Percentiles rank a stretch among this genome's conserved stretches.
Evolutionary conservation across 2,797 vertebrate genomes (phyloP).

Genomic region (Falco berigora): DNA sequence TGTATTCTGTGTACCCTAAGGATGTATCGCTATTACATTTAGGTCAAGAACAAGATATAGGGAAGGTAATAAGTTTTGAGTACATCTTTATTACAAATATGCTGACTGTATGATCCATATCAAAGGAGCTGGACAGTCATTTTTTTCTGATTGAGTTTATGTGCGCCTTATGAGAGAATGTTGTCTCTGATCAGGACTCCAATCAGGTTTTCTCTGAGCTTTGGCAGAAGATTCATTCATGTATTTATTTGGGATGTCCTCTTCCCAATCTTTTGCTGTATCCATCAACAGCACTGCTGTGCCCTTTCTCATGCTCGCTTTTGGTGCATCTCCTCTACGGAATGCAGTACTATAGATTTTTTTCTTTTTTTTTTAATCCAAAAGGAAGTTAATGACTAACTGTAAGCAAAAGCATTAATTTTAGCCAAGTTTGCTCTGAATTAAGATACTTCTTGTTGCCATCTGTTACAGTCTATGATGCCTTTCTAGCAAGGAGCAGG

Average conservation of each 20-base stretch:
- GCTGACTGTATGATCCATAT: slow-evolving; percentile 39
- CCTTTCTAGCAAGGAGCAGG: slow-evolving; percentile 26
- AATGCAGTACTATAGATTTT: not conserved
- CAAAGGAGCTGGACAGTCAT: slow-evolving; percentile 20
- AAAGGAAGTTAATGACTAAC: slow-evolving; percentile 57
- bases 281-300: not conserved
- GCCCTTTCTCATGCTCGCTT: slow-evolving; percentile 16
- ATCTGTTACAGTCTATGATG: slow-evolving; percentile 50
- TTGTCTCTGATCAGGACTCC: not conserved
- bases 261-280: not conserved
- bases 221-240: slow-evolving; percentile 19
- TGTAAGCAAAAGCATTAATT: slow-evolving; percentile 52
- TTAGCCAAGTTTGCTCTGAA: slow-evolving; percentile 54
- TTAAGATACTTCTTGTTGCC: slow-evolving; percentile 49
- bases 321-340: not conserved
- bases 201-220: not conserved
- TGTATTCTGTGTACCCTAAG: slow-evolving; percentile 66
- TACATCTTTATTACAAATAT: slow-evolving; percentile 48
- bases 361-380: not conserved
- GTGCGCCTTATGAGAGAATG: not conserved
- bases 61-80: slow-evolving; percentile 64
- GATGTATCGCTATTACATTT: slow-evolving; percentile 71
- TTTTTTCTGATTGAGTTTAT: slow-evolving; percentile 23
- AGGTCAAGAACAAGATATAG: slow-evolving; percentile 68
- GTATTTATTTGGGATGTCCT: not conserved